Conservation (phyloP, 2,113 vertebrate genomes). For the Hoplias malabaricus region DNA sequence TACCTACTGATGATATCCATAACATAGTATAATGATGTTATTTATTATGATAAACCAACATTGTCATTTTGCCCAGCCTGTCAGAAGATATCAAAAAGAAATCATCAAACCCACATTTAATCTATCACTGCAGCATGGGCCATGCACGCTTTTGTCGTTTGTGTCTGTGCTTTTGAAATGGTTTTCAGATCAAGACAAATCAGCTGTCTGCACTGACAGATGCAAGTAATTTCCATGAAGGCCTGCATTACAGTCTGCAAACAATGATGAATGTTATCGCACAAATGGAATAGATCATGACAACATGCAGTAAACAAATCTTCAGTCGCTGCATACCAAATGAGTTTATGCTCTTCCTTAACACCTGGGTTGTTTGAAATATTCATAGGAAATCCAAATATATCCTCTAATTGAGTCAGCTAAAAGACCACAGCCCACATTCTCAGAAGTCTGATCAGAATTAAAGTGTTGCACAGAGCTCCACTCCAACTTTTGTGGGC, state of each 20-base stretch:
- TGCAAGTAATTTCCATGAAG: constrained; percentile 53
- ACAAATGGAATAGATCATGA: constrained; percentile 50
- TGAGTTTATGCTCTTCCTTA: background rate
- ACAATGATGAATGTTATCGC: constrained; percentile 59
- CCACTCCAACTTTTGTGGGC: background rate
- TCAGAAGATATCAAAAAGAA: background rate
- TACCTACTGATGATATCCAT: too few relatives aligned
- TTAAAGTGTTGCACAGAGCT: background rate
- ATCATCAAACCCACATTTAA: constrained; percentile 13
- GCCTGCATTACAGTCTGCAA: constrained; percentile 47
- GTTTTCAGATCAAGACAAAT: constrained; percentile 59
- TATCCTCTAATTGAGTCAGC: constrained; percentile 23
- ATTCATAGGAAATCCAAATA: constrained; percentile 26
- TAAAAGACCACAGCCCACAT: constrained; percentile 14
- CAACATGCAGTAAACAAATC: constrained; percentile 41
- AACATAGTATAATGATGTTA: background rate
- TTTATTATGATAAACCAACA: background rate
- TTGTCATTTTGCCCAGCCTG: too few relatives aligned
- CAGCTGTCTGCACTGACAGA: constrained; percentile 55
- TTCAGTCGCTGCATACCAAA: background rate
- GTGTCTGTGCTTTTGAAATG: constrained; percentile 28
- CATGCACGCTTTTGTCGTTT: constrained; percentile 30
- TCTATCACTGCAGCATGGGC: constrained; percentile 45
- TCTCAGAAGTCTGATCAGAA: background rate
- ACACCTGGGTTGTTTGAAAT: constrained; percentile 26